A percentile compares a stretch with the other conserved stretches of the same genome.
Conservation (phyloP, 1,140 invertebrate genomes). For the Cotesia vestalis region DNA sequence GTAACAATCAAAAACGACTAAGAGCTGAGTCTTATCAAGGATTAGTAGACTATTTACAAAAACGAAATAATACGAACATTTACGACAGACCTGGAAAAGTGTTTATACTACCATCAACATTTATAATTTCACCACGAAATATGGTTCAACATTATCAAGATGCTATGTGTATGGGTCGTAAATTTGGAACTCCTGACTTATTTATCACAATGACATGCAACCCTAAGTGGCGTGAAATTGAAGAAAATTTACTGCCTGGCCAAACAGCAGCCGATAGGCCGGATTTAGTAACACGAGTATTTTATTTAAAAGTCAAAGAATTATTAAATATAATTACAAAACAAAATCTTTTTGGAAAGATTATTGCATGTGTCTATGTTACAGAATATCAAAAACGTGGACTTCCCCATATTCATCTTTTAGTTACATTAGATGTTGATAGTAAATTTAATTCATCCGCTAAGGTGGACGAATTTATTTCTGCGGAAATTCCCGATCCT, state of each 20-base stretch:
- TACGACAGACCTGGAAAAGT: conserved; percentile 28
- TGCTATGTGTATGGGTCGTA: conserved; percentile 59
- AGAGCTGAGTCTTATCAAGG: conserved; percentile 20
- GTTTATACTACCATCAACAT: conserved; percentile 55
- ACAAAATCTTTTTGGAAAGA: conserved; percentile 19
- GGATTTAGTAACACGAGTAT: conserved; percentile 41
- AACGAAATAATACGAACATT: not conserved
- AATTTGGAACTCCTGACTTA: conserved; percentile 61
- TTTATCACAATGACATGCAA: conserved; percentile 20
- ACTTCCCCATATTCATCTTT: conserved; percentile 26
- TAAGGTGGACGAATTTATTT: conserved; percentile 36
- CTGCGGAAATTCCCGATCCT: conserved; percentile 37
- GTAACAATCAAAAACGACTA: conserved; percentile 16
- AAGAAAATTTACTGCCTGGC: conserved; percentile 48
- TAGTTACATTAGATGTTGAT: conserved; percentile 41
- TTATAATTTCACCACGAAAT: conserved; percentile 53
- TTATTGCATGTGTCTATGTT: conserved; percentile 17
- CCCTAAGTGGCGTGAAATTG: conserved; percentile 55
- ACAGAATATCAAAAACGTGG: conserved; percentile 25
- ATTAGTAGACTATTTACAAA: conserved; percentile 18
- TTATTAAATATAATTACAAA: conserved; percentile 24
- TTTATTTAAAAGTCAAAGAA: conserved; percentile 28
- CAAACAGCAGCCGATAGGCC: conserved; percentile 53
- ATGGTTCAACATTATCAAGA: conserved; percentile 61
- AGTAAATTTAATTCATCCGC: conserved; percentile 27